Base-by-base conservation (phyloP, 37 sponge, comb jelly and placozoan species). In the Theonella swinhoei region DNA sequence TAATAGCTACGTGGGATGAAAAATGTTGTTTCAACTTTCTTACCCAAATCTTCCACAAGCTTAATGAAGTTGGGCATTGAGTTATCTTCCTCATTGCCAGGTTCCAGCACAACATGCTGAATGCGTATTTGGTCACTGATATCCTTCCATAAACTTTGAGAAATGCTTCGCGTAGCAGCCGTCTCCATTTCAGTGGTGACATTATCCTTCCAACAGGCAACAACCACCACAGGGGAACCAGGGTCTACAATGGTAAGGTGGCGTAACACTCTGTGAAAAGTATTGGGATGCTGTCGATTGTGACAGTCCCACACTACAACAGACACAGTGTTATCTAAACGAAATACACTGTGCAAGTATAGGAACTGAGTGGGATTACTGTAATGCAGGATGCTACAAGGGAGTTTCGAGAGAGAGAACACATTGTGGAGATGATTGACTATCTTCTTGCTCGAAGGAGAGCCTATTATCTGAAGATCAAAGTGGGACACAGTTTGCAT, bases 281-380 rank as follows among this genome's bases (percentile, higher is more conserved):
- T 78, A 37, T 88, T 61, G 5, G 78, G 60, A 22, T 70, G n/a
- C 59, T 83, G 84, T 11, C 33, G 22, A 30, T 72, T 78, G 26
- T 74, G 73, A 42, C 79, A 79, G 68, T 89, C 89, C 84, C 84
- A 89, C 14, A 66, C 47, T 4, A 89, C n/a, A n/a, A 89, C 20
- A 43, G 83, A 89, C 30, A 79, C n/a, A 0, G 84, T n/a, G 62
- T 67, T 77, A 37, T 83, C 83, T 0, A 83, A 68, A 19, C 62
- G 41, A 42, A 89, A 83, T 14, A 83, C 35, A 2, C 64, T 71
- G 33, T 89, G 84, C 39, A 89, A 73, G 67, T 74, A 20, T 24
- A 83, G 75, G 41, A 83, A 89, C 68, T 89, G 84, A 20, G 64
- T 5, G 22, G 73, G 62, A 28, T 30, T 39, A 0, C 42, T 25